Evolutionary conservation across 1,140 invertebrate species (phyloP).

Genomic region (Bactericera cockerelli): DNA sequence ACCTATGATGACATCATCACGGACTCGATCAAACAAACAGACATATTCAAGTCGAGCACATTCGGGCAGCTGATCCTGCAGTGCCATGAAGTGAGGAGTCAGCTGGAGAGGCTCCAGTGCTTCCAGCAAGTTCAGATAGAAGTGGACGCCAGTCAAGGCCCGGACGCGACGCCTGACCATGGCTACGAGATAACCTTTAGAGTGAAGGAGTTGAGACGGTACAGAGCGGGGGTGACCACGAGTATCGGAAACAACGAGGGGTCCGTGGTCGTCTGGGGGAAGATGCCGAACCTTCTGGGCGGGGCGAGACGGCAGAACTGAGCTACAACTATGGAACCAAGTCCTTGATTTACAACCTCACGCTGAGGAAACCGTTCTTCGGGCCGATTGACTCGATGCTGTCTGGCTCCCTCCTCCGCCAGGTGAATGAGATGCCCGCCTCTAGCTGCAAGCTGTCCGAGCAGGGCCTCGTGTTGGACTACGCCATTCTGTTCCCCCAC

Average conservation of each 20-base stretch:
- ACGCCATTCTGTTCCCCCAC: constrained; percentile 42
- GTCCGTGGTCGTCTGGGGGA: constrained; percentile 48
- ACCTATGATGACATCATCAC: constrained; percentile 17
- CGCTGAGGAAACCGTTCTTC: neutral
- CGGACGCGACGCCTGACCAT: constrained; percentile 43
- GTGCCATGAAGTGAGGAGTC: constrained; percentile 38
- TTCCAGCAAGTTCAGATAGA: constrained; percentile 63
- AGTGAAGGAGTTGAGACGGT: constrained; percentile 53
- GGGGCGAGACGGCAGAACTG: constrained; percentile 56
- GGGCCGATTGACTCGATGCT: constrained; percentile 36
- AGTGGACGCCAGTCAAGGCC: constrained; percentile 66
- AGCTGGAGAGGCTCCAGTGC: constrained; percentile 60
- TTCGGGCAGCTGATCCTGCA: constrained; percentile 20
- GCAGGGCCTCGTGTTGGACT: constrained; percentile 44
- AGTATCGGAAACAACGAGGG: constrained; percentile 75
- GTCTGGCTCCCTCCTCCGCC: constrained; percentile 48
- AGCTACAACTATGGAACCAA: constrained; percentile 61
- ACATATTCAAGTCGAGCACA: constrained; percentile 12
- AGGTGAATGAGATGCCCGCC: constrained; percentile 55
- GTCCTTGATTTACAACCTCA: constrained; percentile 45
- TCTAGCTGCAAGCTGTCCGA: constrained; percentile 58
- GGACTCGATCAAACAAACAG: constrained; percentile 9
- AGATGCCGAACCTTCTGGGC: constrained; percentile 64
- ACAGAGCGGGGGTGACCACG: constrained; percentile 65
- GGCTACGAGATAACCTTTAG: constrained; percentile 74